These are phyloP conservation scores for Tupiocoris notatus DNA, from an alignment of 2,888 invertebrate genomes.

Conservation along the genomic window DNA sequence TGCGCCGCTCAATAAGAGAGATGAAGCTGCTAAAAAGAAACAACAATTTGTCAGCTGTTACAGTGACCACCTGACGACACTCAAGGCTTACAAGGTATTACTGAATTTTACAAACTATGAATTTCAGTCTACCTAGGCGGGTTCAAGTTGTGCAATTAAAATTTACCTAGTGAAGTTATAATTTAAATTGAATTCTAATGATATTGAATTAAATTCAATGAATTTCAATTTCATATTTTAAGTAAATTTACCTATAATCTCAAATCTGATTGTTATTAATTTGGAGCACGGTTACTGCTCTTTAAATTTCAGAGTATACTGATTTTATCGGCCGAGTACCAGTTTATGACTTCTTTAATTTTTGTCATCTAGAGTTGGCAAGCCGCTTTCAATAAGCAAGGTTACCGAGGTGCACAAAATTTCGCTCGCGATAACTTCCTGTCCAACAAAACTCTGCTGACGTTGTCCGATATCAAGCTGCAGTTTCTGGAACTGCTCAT, in stretches of 20 bases:
- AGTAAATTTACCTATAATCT: no score
- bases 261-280: no score
- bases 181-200: no score
- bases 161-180: no score
- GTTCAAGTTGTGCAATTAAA: no score
- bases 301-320: no score
- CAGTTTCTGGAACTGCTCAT: conserved; percentile 73
- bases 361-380: conserved; percentile 68
- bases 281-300: no score
- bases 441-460: conserved; percentile 76
- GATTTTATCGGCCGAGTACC: no score
- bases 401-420: conserved; percentile 68
- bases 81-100: conserved; percentile 77
- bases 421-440: conserved; percentile 84
- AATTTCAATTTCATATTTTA: no score
- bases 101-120: no score
- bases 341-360: not conserved
- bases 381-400: conserved; percentile 63
- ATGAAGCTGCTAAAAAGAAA: conserved; percentile 69
- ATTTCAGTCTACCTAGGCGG: no score
- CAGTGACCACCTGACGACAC: conserved; percentile 85
- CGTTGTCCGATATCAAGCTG: conserved; percentile 82
- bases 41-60: conserved; percentile 73
- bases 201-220: no score
- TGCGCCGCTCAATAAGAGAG: conserved; percentile 69